Evolutionary conservation across 1,140 invertebrate genomes (phyloP).

Genomic region (Acromyrmex charruanus): DNA sequence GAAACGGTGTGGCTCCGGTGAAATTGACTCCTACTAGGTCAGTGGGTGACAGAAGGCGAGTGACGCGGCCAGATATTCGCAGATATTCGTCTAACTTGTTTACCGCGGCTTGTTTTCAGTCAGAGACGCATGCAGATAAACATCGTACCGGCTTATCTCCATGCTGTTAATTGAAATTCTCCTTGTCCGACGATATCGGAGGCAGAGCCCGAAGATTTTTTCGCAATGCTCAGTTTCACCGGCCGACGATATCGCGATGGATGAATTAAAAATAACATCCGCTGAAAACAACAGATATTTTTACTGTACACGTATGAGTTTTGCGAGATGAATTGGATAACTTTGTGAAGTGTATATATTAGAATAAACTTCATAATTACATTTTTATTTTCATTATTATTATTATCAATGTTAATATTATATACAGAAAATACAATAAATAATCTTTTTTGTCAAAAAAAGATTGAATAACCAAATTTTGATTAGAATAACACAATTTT

Average conservation of each 20-base stretch:
- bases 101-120: slow-evolving; percentile 25
- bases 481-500: no score
- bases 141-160: not conserved
- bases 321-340: not conserved
- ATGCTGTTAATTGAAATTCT: slow-evolving; percentile 58
- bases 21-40: slow-evolving; percentile 80
- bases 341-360: not conserved
- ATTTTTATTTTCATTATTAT: not conserved
- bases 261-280: slow-evolving; percentile 9
- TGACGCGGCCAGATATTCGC: slow-evolving; percentile 37
- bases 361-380: not conserved
- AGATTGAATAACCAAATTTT: no score
- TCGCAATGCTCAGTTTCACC: slow-evolving; percentile 46
- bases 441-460: no score
- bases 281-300: slow-evolving; percentile 1
- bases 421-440: no score
- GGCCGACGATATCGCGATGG: not conserved
- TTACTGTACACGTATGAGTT: not conserved
- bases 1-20: slow-evolving; percentile 68
- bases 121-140: slow-evolving; percentile 35
- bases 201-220: slow-evolving; percentile 17
- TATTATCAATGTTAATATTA: no score
- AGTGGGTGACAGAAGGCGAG: slow-evolving; percentile 76
- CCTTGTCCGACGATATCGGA: not conserved
- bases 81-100: slow-evolving; percentile 45